These are phyloP conservation scores for Xenus cinereus DNA, from an alignment of 2,113 vertebrate genomes.

Conservation along the genomic window DNA sequence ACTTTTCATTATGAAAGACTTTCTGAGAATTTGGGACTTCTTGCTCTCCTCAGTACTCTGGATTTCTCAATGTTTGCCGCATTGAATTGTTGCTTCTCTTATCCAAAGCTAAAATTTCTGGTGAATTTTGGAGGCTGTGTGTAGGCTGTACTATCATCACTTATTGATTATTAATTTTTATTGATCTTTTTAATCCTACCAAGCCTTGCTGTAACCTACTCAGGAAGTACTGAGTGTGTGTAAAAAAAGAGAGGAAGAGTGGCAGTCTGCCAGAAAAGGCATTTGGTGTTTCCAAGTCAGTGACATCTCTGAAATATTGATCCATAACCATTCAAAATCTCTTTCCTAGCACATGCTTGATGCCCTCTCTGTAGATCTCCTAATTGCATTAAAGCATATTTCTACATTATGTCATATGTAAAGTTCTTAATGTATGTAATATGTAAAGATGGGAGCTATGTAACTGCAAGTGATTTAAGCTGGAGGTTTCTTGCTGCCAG, in stretches of 20 bases:
- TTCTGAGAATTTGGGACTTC: neutral
- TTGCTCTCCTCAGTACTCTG: neutral
- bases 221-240: neutral
- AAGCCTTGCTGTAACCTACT: neutral
- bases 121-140: neutral
- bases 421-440: neutral
- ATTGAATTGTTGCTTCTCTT: neutral
- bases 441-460: neutral
- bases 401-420: neutral
- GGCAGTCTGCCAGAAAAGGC: constrained; percentile 9
- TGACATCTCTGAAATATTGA: neutral
- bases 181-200: neutral
- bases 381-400: neutral
- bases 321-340: neutral
- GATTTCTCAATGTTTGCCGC: neutral
- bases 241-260: neutral
- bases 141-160: neutral
- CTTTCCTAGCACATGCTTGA: neutral
- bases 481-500: neutral
- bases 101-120: neutral
- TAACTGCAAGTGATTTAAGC: neutral
- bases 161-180: neutral
- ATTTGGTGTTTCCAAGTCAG: neutral
- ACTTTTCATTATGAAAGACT: neutral
- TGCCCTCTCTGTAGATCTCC: neutral